Conservation (phyloP, 1,140 invertebrate species). For the Brachionus paranguensis region DNA sequence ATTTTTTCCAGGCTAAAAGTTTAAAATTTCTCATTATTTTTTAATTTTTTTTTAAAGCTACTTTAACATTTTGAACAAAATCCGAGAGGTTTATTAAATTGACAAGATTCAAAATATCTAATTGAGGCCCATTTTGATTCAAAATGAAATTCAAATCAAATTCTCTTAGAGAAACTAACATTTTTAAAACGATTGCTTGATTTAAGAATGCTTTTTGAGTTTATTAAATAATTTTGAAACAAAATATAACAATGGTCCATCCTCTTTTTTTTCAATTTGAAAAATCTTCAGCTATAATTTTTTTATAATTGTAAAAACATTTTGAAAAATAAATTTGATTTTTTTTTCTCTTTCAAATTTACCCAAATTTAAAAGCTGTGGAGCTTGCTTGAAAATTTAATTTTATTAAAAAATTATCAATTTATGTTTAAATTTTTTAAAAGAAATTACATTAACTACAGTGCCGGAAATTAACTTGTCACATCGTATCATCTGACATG, state of each 20-base stretch:
- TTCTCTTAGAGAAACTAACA: background rate
- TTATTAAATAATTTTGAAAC: background rate
- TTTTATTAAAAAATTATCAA: too few species aligned
- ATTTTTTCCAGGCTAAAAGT: background rate
- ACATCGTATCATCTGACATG: too few species aligned
- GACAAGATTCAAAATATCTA: background rate
- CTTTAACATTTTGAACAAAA: background rate
- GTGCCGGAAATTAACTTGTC: too few species aligned
- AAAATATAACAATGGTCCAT: background rate
- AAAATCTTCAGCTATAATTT: too few species aligned
- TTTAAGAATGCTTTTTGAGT: background rate
- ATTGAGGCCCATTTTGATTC: background rate
- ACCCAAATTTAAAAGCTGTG: too few species aligned
- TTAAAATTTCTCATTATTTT: background rate
- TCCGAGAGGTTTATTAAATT: background rate
- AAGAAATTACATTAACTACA: too few species aligned
- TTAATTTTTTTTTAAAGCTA: background rate
- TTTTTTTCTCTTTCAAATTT: too few species aligned
- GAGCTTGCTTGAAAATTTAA: too few species aligned
- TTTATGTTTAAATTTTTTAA: too few species aligned
- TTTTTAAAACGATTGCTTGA: background rate
- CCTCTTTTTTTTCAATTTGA: background rate
- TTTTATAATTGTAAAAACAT: too few species aligned
- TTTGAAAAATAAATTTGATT: too few species aligned
- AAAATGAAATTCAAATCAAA: background rate